Percentiles rank a stretch among this genome's conserved stretches.
phyloP scores from a whole-genome alignment of 2,113 vertebrate genomes.

The Lethenteron camtschaticum region DNA sequence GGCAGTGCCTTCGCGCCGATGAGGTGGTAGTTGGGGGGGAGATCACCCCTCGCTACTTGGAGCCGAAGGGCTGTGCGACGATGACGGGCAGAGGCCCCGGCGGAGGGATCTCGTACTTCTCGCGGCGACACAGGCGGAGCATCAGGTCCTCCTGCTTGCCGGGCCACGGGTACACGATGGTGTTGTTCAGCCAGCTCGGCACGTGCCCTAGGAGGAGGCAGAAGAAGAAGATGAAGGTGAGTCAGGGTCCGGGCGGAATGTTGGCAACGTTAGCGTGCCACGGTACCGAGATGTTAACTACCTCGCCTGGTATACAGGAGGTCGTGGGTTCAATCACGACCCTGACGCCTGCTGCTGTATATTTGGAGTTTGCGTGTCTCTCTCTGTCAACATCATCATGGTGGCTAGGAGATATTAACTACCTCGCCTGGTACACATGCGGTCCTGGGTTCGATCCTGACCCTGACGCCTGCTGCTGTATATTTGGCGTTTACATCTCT shows the following conservation, averaged over 20 bases:
- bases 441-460: neutral
- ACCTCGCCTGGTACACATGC: neutral
- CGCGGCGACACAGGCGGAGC: slow-evolving; percentile 34
- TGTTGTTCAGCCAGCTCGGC: slow-evolving; percentile 39
- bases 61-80: slow-evolving; percentile 28
- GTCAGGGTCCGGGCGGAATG: neutral
- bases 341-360: too few species aligned
- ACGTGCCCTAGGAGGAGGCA: slow-evolving; percentile 23
- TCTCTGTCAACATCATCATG: neutral
- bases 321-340: too few species aligned
- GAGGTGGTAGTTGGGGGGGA: too few species aligned
- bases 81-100: slow-evolving; percentile 37
- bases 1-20: too few species aligned
- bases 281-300: neutral
- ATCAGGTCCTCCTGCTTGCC: slow-evolving; percentile 32
- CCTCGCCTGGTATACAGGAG: too few species aligned
- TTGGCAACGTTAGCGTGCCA: too few species aligned
- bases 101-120: slow-evolving; percentile 39
- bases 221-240: neutral
- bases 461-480: neutral
- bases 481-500: too few species aligned
- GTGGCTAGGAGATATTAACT: neutral
- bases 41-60: too few species aligned
- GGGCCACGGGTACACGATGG: slow-evolving; percentile 34
- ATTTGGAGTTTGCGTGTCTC: too few species aligned